phyloP scores from a whole-genome alignment of 2,888 invertebrate species.

The Cordilura impudica region DNA sequence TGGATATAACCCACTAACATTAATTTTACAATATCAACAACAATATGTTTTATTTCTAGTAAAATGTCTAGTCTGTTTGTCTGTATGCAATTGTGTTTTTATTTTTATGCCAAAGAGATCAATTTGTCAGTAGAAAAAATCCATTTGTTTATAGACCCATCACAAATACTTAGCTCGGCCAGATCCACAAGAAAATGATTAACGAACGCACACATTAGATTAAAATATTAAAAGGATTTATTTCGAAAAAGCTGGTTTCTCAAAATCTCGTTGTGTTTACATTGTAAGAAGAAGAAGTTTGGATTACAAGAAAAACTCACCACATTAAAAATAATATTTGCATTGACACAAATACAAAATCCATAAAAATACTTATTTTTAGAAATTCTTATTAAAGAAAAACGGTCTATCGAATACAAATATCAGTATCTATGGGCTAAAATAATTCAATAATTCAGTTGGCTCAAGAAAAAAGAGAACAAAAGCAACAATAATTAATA shows the following conservation, averaged over 20 bases:
- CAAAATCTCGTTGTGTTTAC: neutral
- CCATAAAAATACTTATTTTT: neutral
- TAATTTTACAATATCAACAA: conserved; percentile 20
- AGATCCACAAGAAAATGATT: neutral
- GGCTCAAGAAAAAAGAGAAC: neutral
- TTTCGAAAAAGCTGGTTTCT: neutral
- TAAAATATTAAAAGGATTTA: neutral
- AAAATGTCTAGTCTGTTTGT: neutral
- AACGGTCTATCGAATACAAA: neutral
- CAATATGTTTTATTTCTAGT: conserved; percentile 36
- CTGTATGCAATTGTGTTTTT: conserved; percentile 18
- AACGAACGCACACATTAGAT: neutral
- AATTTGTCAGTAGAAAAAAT: conserved; percentile 50
- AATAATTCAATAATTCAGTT: neutral
- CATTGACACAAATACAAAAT: neutral
- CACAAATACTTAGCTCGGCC: neutral
- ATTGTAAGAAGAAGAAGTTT: neutral
- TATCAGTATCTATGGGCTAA: neutral
- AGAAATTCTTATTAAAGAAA: neutral
- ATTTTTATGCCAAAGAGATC: conserved; percentile 33
- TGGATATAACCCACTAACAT: conserved; percentile 56
- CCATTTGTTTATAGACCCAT: conserved; percentile 7
- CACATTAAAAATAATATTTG: neutral
- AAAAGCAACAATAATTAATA: neutral
- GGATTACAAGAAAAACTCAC: neutral